These are phyloP conservation scores for Zaprionus lachaisei DNA, from an alignment of 1,140 invertebrate species.

Conservation along the genomic window DNA sequence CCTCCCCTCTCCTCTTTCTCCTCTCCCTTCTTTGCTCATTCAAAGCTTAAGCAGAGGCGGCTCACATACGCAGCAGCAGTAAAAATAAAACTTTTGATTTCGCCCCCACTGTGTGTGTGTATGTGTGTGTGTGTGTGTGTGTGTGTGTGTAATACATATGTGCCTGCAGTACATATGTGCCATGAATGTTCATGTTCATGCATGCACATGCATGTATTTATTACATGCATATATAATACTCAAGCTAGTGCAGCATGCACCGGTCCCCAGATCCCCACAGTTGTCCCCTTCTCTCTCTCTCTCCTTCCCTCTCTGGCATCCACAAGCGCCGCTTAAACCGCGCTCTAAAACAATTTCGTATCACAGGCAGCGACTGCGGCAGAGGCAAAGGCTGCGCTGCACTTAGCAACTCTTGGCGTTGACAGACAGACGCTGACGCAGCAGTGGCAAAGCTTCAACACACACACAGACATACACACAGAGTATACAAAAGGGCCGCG, in stretches of 20 bases:
- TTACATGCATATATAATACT: constrained; percentile 7
- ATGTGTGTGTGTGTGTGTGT: constrained; percentile 18
- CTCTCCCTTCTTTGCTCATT: constrained; percentile 14
- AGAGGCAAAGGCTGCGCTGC: constrained; percentile 31
- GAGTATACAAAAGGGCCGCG: constrained; percentile 32
- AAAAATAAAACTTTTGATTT: constrained; percentile 57
- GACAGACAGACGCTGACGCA: constrained; percentile 13
- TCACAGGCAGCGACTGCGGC: constrained; percentile 35
- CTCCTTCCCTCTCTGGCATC: constrained; percentile 9
- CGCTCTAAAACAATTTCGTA: constrained; percentile 43
- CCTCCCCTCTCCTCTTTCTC: not conserved
- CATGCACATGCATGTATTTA: constrained; percentile 7
- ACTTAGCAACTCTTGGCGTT: constrained; percentile 2
- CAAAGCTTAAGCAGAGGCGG: constrained; percentile 19
- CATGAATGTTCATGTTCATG: constrained; percentile 28
- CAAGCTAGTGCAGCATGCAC: constrained; percentile 68
- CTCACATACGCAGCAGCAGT: constrained; percentile 23
- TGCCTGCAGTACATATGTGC: constrained; percentile 7
- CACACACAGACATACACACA: not conserved
- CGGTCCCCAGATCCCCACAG: constrained; percentile 33
- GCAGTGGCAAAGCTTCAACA: constrained; percentile 19
- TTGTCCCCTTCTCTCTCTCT: not conserved
- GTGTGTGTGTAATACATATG: constrained; percentile 18
- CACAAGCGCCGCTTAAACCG: constrained; percentile 30
- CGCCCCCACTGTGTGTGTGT: constrained; percentile 14